Conservation (phyloP, 2,113 vertebrate species). For the Serilophus lunatus region DNA sequence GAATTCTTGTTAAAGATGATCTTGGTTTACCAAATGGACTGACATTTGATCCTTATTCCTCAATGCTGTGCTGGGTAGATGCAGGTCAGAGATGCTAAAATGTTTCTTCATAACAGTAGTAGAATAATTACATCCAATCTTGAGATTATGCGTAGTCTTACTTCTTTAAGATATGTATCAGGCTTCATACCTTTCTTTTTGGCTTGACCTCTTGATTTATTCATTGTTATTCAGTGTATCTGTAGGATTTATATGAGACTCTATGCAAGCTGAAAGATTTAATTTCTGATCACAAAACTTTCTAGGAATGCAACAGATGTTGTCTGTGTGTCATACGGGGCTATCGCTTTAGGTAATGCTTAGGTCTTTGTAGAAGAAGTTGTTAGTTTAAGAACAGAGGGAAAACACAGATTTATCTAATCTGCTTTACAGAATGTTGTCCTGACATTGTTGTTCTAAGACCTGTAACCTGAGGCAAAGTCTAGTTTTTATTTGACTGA, state of each 20-base stretch:
- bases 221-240: neutral
- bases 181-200: neutral
- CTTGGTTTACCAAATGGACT: slow-evolving; percentile 88
- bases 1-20: slow-evolving; percentile 85
- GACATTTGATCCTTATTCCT: slow-evolving; percentile 83
- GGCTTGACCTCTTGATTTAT: neutral
- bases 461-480: neutral
- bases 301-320: neutral
- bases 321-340: neutral
- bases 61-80: slow-evolving; percentile 91
- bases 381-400: neutral
- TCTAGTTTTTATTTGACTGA: neutral
- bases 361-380: neutral
- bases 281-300: neutral
- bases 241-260: neutral
- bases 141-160: neutral
- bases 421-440: neutral
- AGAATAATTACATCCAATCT: neutral
- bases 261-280: neutral
- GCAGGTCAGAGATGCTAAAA: slow-evolving; percentile 77
- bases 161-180: neutral
- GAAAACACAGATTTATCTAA: neutral
- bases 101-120: neutral
- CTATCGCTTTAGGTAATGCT: neutral
- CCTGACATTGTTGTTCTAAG: neutral